Base-by-base conservation (phyloP, 2,888 invertebrate species). In the Chironomus tentans region DNA sequence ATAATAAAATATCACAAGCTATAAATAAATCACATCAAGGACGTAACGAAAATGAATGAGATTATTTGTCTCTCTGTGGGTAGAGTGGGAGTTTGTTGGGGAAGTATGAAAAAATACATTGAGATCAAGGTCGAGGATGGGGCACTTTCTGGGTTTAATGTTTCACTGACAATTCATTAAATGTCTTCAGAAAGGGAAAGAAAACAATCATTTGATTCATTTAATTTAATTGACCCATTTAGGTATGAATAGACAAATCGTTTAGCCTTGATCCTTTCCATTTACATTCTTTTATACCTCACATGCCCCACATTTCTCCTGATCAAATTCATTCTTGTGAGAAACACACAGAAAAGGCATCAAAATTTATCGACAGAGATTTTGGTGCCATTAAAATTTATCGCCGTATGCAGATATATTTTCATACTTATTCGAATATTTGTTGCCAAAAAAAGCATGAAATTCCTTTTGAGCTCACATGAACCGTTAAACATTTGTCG, bases 291-390 rank as follows among this genome's bases (percentile, higher is more conserved):
- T 56, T 56, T 56, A 50, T 38, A 12, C 50, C 15, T 50, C 50
- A 48, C 13, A 15, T 15, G 15, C 18, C 3, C 10, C 21, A 3
- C 4, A 4, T 38, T 10, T 1, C 10, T 38, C 38, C 38, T 38
- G 38, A 2, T 7, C 38, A 38, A 38, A 38, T 38, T 38, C 38
- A 38, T 7, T 38, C 38, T 38, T 0, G 10, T 38, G 38, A 38
- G 2, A 38, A 38, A 38, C 38, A 38, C 38, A 38, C 38, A 38
- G 10, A 10, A 38, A 38, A 38, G 7, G 7, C 70, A 70, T 70
- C 56, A 71, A 71, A 71, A 50, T 71, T 71, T 71, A 50, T 71
- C 48, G 70, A 48, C 70, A 70, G 22, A 70, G 65, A 65, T 65
- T 65, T 56, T n/a, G 15, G 65, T 21, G 62, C 21, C 21, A 62